Percentiles rank a stretch among this genome's conserved stretches.
Evolutionary conservation across 2,888 invertebrate genomes (phyloP).

Genomic region (Julus scandinavius): DNA sequence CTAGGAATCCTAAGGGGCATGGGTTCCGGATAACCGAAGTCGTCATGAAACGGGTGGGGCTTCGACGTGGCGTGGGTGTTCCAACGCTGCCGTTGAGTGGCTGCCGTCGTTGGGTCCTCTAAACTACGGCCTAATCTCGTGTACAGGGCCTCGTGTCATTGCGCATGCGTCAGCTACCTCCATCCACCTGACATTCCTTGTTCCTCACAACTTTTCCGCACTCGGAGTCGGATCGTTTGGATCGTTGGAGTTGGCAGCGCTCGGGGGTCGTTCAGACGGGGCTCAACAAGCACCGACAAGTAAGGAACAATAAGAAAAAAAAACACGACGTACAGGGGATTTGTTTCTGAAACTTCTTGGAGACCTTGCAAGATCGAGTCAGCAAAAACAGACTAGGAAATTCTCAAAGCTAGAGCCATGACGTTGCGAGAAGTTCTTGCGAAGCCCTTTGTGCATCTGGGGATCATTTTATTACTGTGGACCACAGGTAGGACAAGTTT

Average conservation of each 20-base stretch:
- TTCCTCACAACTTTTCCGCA: slow-evolving; percentile 4
- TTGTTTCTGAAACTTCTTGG: no score
- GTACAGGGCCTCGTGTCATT: no score
- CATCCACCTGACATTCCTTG: slow-evolving; percentile 12
- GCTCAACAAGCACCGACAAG: neutral
- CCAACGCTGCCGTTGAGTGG: neutral
- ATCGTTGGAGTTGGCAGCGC: neutral
- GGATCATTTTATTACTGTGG: slow-evolving; percentile 30
- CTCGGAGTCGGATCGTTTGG: slow-evolving; percentile 4
- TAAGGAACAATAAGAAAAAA: neutral
- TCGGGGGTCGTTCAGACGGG: neutral
- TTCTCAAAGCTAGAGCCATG: neutral
- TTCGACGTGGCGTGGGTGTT: neutral
- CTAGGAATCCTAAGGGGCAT: no score
- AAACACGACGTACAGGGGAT: neutral
- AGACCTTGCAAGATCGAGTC: no score
- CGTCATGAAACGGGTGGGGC: neutral
- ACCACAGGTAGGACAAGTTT: slow-evolving; percentile 25
- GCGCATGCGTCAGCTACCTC: neutral
- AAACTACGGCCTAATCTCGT: neutral
- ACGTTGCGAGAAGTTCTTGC: slow-evolving; percentile 15
- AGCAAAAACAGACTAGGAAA: no score
- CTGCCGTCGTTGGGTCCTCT: neutral
- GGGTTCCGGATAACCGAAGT: neutral
- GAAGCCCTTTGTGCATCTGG: slow-evolving; percentile 22